A percentile compares a stretch with the other conserved stretches of the same genome.
Conservation (phyloP, 2,113 vertebrate species). For the Lophura nycthemera region DNA sequence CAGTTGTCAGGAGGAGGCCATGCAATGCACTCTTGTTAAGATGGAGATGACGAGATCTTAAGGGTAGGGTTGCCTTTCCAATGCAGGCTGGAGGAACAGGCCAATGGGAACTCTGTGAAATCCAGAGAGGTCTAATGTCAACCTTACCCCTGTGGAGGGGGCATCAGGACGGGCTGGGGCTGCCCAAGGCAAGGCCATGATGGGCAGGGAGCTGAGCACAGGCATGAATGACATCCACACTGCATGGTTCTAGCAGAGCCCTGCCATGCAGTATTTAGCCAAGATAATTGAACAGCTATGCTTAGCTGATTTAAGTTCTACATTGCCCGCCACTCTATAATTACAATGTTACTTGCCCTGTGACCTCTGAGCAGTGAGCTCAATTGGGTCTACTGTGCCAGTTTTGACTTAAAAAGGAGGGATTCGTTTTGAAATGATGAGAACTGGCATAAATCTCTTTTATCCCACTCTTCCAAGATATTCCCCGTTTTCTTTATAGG, state of each 20-base stretch:
- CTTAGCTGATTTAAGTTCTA: neutral
- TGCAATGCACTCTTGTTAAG: neutral
- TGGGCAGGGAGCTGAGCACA: neutral
- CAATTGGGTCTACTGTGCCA: neutral
- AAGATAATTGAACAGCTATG: neutral
- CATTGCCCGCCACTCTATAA: fast-evolving
- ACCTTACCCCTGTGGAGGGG: neutral
- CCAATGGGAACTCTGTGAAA: neutral
- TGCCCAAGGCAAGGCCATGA: neutral
- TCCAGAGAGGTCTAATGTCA: neutral
- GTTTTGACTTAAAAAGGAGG: neutral
- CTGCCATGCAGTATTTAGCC: neutral
- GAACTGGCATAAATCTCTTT: neutral
- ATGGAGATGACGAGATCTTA: neutral
- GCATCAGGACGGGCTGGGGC: neutral
- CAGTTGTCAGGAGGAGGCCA: neutral
- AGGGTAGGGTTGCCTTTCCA: neutral
- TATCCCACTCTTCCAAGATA: neutral
- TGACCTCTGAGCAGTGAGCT: neutral
- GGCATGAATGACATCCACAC: fast-evolving
- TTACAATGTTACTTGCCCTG: neutral
- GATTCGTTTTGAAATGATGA: neutral
- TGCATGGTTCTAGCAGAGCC: neutral
- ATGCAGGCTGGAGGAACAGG: neutral
- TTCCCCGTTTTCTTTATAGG: neutral